Base-by-base conservation (phyloP, 2,113 vertebrate species). In the Archilochus colubris region DNA sequence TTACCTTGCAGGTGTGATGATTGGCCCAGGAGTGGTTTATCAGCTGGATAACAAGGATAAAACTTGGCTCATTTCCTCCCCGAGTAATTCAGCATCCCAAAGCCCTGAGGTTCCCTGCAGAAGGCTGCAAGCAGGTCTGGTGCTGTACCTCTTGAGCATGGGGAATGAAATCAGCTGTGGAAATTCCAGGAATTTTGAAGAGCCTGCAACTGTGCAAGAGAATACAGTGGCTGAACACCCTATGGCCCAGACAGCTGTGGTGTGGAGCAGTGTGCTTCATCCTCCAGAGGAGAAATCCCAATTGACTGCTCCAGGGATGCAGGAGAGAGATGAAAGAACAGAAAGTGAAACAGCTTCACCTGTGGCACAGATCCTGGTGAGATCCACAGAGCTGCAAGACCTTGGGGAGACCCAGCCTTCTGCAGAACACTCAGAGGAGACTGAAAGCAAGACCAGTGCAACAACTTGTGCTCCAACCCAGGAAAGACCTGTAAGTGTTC, bases 401-500 rank as follows among this genome's bases (percentile, higher is more conserved):
- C 9, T 15, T 2, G 38, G 27, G 4, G 86, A 62, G 44, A 14
- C 22, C 15, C 90, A 76, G 50, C 51, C 51, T 46, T 27, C 36
- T 40, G 48, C 38, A 48, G 70, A 25, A n/a, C 40, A 48, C 33
- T 2, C 43, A 23, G 58, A 67, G 64, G 17, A 23, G 31, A 2
- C 22, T 38, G 90, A 13, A 59, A 24, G 51, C 6, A 20, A 48
- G 5, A 19, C 30, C 2, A 1, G 13, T 17, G 2, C 20, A 6
- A 0, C 0, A 23, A 11, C 7, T 0, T 3, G 2, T 25, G 28
- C 74, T 69, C 23, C 1, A 2, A 1, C 61, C 16, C 21, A 0
- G 59, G 63, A 9, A 30, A 31, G 57, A 18, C 8, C 64, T 62
- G 55, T 20, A 51, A 16, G 18, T 40, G 66, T 70, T 59, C 66